Conservation (phyloP, 2,888 invertebrate species). For the Ceriagrion tenellum region DNA sequence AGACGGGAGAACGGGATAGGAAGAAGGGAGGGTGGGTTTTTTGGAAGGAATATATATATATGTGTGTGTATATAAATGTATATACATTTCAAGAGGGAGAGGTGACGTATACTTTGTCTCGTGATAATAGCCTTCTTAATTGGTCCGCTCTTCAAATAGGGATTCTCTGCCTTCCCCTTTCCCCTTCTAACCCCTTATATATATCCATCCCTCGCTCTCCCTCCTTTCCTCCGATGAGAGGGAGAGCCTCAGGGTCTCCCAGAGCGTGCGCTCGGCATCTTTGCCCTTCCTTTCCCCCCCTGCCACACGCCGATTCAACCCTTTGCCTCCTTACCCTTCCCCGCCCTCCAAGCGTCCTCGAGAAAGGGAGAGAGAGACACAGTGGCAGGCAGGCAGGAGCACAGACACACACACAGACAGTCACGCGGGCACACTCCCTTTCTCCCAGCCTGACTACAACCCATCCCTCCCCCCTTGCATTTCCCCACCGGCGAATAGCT, state of each 20-base stretch:
- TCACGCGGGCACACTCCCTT: too few relatives aligned
- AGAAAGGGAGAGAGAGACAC: neutral
- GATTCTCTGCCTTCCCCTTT: neutral
- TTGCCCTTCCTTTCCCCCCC: neutral
- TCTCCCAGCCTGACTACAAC: too few relatives aligned
- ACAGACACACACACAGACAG: too few relatives aligned
- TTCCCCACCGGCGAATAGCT: conserved; percentile 49
- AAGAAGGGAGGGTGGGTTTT: too few relatives aligned
- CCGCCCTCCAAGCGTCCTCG: neutral
- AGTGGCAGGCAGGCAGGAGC: too few relatives aligned
- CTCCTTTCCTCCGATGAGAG: neutral
- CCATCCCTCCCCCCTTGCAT: neutral
- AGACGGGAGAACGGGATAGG: neutral
- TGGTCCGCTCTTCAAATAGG: conserved; percentile 62
- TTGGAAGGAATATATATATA: too few relatives aligned
- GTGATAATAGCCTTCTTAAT: conserved; percentile 65
- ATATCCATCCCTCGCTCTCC: too few relatives aligned
- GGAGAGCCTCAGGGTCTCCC: neutral
- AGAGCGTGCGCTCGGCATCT: neutral
- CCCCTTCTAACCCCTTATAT: neutral
- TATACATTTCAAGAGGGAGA: conserved; percentile 56
- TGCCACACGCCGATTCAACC: neutral
- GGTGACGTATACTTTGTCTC: conserved; percentile 63
- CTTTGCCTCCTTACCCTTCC: neutral
- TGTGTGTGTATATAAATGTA: neutral